Conservation (phyloP, 2,888 invertebrate species). For the Lutraria lutraria region DNA sequence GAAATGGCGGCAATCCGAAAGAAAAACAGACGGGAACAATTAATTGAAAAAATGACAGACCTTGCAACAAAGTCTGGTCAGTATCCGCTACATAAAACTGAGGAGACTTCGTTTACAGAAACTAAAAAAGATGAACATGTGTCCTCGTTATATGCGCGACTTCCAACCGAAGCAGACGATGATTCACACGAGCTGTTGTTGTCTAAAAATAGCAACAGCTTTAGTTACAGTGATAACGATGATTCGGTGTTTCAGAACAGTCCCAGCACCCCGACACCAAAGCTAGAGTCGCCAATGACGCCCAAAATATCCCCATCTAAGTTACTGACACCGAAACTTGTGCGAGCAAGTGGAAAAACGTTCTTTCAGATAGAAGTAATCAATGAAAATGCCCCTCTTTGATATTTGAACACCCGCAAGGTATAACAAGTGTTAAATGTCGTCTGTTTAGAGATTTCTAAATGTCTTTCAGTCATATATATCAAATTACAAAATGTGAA, state of each 20-base stretch:
- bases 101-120: slow-evolving; percentile 51
- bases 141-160: slow-evolving; percentile 54
- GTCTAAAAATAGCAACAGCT: slow-evolving; percentile 64
- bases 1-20: slow-evolving; percentile 84
- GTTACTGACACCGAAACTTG: slow-evolving; percentile 55
- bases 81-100: slow-evolving; percentile 40
- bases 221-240: slow-evolving; percentile 73
- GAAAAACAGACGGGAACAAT: slow-evolving; percentile 81
- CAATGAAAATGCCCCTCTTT: slow-evolving; percentile 72
- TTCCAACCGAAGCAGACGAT: slow-evolving; percentile 67
- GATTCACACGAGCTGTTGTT: slow-evolving; percentile 65
- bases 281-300: slow-evolving; percentile 56
- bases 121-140: slow-evolving; percentile 28
- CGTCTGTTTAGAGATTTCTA: neutral
- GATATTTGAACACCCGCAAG: neutral
- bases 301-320: slow-evolving; percentile 62
- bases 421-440: neutral
- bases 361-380: slow-evolving; percentile 73
- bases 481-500: neutral
- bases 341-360: slow-evolving; percentile 53
- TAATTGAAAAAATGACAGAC: slow-evolving; percentile 78
- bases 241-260: slow-evolving; percentile 76
- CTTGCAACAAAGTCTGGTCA: slow-evolving; percentile 63
- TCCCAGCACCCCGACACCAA: slow-evolving; percentile 54
- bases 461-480: neutral